Evolutionary conservation across 23 tunicate genomes (phyloP), one percentile per base, ranked within the genome.

Genomic region (Clavelina lepadiformis): DNA sequence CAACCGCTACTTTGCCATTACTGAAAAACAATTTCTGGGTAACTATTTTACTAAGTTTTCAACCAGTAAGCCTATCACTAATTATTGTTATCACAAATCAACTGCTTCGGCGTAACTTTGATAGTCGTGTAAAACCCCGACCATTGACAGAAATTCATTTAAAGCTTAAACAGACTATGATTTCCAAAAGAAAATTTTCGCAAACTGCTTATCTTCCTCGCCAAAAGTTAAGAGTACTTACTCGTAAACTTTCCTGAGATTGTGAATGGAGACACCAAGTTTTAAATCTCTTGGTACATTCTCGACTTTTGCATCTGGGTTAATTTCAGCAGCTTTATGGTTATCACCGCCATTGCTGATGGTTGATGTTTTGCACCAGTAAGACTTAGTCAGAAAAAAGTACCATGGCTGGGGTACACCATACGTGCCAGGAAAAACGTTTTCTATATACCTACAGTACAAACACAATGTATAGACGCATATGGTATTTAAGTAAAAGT

Each of bases 1-100:
- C 83, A n/a, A 93, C 94, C 7, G 98, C 98, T 5, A 80, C 71
- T 38, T 93, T 93, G 15, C 88, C 93, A 37, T 79, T 83, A 65
- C 98, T 81, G 78, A 46, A 59, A 49, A 61, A 47, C 47, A 45
- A 2, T 65, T 19, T 41, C n/a, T n/a, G n/a, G n/a, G n/a, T n/a
- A n/a, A n/a, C n/a, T n/a, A n/a, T n/a, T n/a, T n/a, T n/a, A n/a
- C n/a, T n/a, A n/a, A n/a, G n/a, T n/a, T n/a, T n/a, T n/a, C n/a
- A n/a, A n/a, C n/a, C n/a, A n/a, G n/a, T n/a, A n/a, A n/a, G n/a
- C n/a, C n/a, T n/a, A n/a, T n/a, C n/a, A n/a, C n/a, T n/a, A n/a
- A n/a, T n/a, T n/a, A n/a, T n/a, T n/a, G n/a, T n/a, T n/a, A n/a
- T n/a, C n/a, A n/a, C n/a, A n/a, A n/a, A n/a, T n/a, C n/a, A n/a